These are phyloP conservation scores for Danio aesculapii DNA, from an alignment of 2,797 vertebrate genomes.

Conservation along the genomic window DNA sequence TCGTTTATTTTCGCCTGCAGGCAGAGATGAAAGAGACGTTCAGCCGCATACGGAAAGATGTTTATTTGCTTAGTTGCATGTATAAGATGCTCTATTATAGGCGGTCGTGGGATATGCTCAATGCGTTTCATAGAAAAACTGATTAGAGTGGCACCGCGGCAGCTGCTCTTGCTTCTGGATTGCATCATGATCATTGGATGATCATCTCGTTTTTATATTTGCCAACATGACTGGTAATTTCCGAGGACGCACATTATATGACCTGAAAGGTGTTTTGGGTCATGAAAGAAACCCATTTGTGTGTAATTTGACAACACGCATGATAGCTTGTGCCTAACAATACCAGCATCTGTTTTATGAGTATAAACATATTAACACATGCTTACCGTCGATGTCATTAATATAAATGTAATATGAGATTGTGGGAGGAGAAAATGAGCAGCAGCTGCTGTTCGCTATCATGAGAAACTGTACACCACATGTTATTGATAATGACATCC, in stretches of 20 bases:
- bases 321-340: background rate
- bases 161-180: slow-evolving; percentile 35
- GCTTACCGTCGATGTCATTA: background rate
- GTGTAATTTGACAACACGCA: background rate
- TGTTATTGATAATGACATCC: slow-evolving; percentile 11
- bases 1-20: background rate
- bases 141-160: slow-evolving; percentile 22
- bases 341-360: background rate
- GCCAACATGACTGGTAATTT: background rate
- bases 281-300: background rate
- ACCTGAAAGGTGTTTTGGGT: background rate
- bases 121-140: slow-evolving; percentile 33
- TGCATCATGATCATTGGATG: slow-evolving; percentile 23
- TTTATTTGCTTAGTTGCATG: slow-evolving; percentile 9
- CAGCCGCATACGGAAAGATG: slow-evolving; percentile 1
- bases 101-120: background rate
- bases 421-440: slow-evolving; percentile 19
- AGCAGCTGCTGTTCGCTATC: slow-evolving; percentile 12
- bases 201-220: background rate
- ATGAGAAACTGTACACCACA: slow-evolving; percentile 7
- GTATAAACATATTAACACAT: background rate
- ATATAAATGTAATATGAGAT: background rate
- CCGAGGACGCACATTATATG: background rate
- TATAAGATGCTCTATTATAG: background rate
- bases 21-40: slow-evolving; percentile 19